Conservation (phyloP, 2,888 invertebrate species). For the Ormia ochracea region DNA sequence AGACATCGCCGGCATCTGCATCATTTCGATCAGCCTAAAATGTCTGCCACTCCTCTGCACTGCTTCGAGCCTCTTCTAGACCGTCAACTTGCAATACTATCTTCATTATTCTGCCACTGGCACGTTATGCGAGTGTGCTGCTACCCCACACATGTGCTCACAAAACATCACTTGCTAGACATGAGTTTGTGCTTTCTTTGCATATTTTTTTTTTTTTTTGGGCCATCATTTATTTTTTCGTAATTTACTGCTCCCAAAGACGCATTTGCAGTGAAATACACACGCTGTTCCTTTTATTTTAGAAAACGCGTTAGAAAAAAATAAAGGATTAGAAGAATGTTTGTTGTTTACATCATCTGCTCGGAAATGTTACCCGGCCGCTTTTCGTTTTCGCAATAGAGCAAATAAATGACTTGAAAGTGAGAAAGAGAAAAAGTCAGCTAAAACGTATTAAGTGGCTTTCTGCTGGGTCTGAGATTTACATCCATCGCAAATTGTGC, state of each 20-base stretch:
- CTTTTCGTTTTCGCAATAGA: not conserved
- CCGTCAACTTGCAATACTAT: not conserved
- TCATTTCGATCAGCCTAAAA: slow-evolving; percentile 3
- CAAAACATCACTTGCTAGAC: slow-evolving; percentile 57
- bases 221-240: not conserved
- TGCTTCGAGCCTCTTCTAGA: not conserved
- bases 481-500: no score
- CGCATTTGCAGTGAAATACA: slow-evolving; percentile 5
- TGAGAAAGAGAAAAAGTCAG: not conserved
- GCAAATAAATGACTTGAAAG: not conserved
- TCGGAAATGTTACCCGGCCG: slow-evolving; percentile 33
- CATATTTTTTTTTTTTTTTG: not conserved
- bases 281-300: not conserved
- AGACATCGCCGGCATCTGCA: slow-evolving; percentile 17
- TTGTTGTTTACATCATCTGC: slow-evolving; percentile 39
- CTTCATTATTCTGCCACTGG: not conserved
- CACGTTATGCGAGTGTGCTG: not conserved
- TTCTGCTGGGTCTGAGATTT: slow-evolving; percentile 25
- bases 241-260: slow-evolving; percentile 21
- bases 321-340: slow-evolving; percentile 36
- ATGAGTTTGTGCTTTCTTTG: slow-evolving; percentile 3
- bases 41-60: not conserved
- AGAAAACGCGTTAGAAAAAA: not conserved
- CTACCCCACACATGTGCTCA: slow-evolving; percentile 49
- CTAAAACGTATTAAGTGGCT: slow-evolving; percentile 5